phyloP scores from a whole-genome alignment of 2,113 vertebrate species.

The Sinocyclocheilus rhinocerous region DNA sequence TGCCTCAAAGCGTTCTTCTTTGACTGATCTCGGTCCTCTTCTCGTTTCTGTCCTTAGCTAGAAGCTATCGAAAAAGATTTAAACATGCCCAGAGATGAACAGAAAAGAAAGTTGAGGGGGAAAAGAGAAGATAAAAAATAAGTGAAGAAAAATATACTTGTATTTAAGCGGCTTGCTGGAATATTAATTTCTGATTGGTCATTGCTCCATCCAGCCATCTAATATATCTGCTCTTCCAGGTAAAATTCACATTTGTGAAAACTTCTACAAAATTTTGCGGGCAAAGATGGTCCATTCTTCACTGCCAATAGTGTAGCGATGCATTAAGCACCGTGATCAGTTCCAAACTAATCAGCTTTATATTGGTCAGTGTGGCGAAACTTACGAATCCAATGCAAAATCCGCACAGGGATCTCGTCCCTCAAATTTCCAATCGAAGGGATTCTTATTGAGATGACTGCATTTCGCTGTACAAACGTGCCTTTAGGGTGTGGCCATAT shows the following conservation, averaged over 20 bases:
- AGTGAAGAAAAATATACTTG: background rate
- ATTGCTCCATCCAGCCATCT: no score
- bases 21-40: conserved; percentile 8
- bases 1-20: conserved; percentile 1
- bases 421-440: no score
- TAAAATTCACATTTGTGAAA: background rate
- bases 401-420: no score
- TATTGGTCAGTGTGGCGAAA: no score
- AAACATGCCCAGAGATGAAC: background rate
- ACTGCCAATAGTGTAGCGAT: background rate
- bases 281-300: background rate
- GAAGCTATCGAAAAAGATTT: conserved; percentile 11
- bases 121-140: background rate
- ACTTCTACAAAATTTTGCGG: background rate
- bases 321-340: background rate
- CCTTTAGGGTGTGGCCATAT: no score
- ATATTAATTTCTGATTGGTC: background rate
- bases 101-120: background rate
- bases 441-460: no score
- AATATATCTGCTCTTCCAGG: background rate
- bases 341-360: no score
- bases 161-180: background rate
- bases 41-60: background rate
- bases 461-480: no score
- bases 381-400: no score